Conservation (phyloP, 2,888 invertebrate species). For the Chloroclystis v-ata region DNA sequence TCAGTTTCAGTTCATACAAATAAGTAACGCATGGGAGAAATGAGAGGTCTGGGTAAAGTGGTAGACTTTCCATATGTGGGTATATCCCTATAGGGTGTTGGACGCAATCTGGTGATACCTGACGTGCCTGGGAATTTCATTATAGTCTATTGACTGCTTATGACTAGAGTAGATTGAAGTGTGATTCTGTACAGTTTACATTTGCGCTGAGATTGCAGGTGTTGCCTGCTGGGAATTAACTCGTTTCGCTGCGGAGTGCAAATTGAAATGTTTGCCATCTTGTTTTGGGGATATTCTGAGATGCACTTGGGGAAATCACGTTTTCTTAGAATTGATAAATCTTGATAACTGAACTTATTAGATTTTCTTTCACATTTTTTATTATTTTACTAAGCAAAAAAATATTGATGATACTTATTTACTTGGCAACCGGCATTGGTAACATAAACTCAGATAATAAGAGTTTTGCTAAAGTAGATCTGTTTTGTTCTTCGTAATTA, state of each 20-base stretch:
- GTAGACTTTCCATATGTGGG: constrained; percentile 45
- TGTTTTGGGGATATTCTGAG: neutral
- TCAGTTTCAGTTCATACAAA: constrained; percentile 12
- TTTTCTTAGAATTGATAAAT: neutral
- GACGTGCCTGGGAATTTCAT: constrained; percentile 68
- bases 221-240: constrained; percentile 6
- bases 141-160: constrained; percentile 62
- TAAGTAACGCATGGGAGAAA: constrained; percentile 18
- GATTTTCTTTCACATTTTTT: too few relatives aligned
- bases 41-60: constrained; percentile 39
- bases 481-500: too few relatives aligned
- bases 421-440: too few relatives aligned
- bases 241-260: constrained; percentile 11
- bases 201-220: constrained; percentile 12
- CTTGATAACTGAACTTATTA: too few relatives aligned
- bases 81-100: constrained; percentile 65
- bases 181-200: constrained; percentile 26
- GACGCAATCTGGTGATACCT: constrained; percentile 70
- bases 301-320: constrained; percentile 1
- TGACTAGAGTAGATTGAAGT: constrained; percentile 50
- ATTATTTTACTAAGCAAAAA: too few relatives aligned
- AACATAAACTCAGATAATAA: too few relatives aligned
- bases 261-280: constrained; percentile 7
- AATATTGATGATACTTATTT: too few relatives aligned
- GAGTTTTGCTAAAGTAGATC: too few relatives aligned